Evolutionary conservation across 2,888 invertebrate genomes (phyloP).

Genomic region (Ectropis crepuscularia): DNA sequence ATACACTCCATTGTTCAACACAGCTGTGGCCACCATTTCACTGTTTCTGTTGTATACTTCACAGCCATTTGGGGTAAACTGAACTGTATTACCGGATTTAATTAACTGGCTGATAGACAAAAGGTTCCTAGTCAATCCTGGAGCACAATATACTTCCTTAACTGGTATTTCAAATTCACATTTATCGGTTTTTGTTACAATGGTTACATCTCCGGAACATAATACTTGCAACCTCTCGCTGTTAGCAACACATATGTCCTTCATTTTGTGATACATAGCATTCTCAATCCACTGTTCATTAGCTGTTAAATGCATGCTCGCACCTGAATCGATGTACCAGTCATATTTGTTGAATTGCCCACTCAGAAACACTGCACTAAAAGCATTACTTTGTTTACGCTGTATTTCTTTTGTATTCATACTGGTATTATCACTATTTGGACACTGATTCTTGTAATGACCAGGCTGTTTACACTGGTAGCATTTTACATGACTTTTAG

Average conservation of each 20-base stretch:
- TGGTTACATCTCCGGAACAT: conserved; percentile 35
- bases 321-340: conserved; percentile 39
- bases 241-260: conserved; percentile 40
- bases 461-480: conserved; percentile 18
- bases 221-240: conserved; percentile 28
- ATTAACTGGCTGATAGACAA: conserved; percentile 42
- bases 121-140: too few species aligned
- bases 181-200: conserved; percentile 24
- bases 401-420: background rate
- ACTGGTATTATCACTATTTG: background rate
- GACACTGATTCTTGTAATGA: conserved; percentile 18
- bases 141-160: too few species aligned
- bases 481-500: conserved; percentile 6
- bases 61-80: background rate
- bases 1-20: conserved; percentile 35
- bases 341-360: conserved; percentile 8
- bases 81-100: conserved; percentile 27
- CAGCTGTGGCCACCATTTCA: conserved; percentile 29
- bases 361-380: conserved; percentile 37
- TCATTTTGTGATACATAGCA: background rate
- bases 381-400: conserved; percentile 29
- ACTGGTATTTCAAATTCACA: too few species aligned
- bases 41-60: background rate
- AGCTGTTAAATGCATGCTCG: conserved; percentile 21
- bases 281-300: conserved; percentile 23